Evolutionary conservation across 2,888 invertebrate species (phyloP).

Genomic region (Myopa testacea): DNA sequence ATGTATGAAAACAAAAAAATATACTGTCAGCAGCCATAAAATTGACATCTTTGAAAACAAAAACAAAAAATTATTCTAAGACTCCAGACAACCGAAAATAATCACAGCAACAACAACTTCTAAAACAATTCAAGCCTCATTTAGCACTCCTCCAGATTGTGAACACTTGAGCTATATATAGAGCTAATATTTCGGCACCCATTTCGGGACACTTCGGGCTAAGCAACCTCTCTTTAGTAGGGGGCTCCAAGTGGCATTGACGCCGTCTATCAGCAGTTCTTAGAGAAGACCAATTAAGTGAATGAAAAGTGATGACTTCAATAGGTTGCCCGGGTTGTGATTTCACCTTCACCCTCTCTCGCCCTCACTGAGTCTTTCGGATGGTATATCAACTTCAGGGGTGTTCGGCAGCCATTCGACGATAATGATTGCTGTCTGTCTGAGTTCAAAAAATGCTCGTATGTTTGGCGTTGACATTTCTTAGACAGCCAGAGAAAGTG

Average conservation of each 20-base stretch:
- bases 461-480: not conserved
- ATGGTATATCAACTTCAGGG: not conserved
- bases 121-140: conserved; percentile 23
- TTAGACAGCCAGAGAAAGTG: not conserved
- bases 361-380: not conserved
- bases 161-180: not conserved
- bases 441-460: not conserved
- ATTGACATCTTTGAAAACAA: conserved; percentile 23
- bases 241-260: conserved; percentile 16
- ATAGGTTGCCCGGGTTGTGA: not conserved
- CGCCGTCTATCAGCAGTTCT: conserved; percentile 18
- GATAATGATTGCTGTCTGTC: conserved; percentile 13
- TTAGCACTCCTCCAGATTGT: not conserved
- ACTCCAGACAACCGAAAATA: conserved; percentile 7
- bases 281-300: conserved; percentile 10
- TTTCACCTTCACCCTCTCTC: not conserved
- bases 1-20: not conserved
- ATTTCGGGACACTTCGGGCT: not conserved
- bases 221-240: not conserved
- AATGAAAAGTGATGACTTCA: conserved; percentile 21
- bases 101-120: conserved; percentile 6
- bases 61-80: not conserved
- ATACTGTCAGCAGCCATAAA: conserved; percentile 4
- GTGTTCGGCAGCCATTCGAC: conserved; percentile 11
- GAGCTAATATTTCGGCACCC: not conserved